These are phyloP conservation scores for Dicrostonyx torquatus DNA, from an alignment of 2,797 vertebrate genomes.

Conservation along the genomic window DNA sequence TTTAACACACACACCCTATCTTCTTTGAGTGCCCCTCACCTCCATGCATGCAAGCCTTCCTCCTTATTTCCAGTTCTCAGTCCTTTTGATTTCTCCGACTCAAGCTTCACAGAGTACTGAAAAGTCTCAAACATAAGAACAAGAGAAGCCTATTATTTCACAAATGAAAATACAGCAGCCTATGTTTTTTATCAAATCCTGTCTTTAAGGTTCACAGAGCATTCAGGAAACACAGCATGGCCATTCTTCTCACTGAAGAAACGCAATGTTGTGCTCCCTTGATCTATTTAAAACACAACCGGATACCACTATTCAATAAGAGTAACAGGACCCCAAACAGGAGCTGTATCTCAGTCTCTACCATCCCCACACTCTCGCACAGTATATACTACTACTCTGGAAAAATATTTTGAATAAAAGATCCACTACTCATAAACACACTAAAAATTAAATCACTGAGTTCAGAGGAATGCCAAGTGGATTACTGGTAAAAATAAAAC, in stretches of 20 bases:
- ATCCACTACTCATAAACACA: neutral
- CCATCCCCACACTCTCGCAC: neutral
- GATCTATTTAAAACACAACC: conserved; percentile 23
- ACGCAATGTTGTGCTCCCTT: neutral
- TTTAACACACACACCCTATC: neutral
- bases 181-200: neutral
- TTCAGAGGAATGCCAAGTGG: neutral
- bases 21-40: neutral
- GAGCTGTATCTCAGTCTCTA: neutral
- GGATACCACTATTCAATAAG: neutral
- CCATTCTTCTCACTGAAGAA: conserved; percentile 18
- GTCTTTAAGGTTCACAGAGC: conserved; percentile 11
- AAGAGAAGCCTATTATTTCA: neutral
- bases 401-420: neutral
- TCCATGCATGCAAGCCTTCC: neutral
- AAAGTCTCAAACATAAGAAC: conserved; percentile 19
- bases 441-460: neutral
- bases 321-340: neutral
- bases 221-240: conserved; percentile 4
- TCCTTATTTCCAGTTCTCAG: neutral
- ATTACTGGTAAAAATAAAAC: conserved; percentile 19
- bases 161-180: conserved; percentile 24
- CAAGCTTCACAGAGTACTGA: neutral
- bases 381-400: neutral
- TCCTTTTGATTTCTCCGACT: conserved; percentile 30